Evolutionary conservation across 2,113 vertebrate species (phyloP).

Genomic region (Rattus norvegicus): GRCr8 NC_086024.1:90963501-90964000

Average conservation of each 20-base stretch:
- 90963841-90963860: neutral
- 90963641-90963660: neutral
- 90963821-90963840: slow-evolving; percentile 8
- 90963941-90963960: neutral
- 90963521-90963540: neutral
- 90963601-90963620: neutral
- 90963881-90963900: neutral
- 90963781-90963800: neutral
- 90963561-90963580: neutral
- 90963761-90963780: slow-evolving; percentile 25
- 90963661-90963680: neutral
- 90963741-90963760: slow-evolving; percentile 19
- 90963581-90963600: neutral
- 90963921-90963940: neutral
- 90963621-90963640: neutral
- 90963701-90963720: neutral
- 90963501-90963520: neutral
- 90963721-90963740: neutral
- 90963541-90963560: neutral
- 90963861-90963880: neutral
- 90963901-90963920: neutral
- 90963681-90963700: neutral
- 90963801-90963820: neutral
- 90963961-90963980: neutral
- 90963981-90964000: neutral